Percentiles rank a stretch among this genome's conserved stretches.
Conservation (phyloP, 2,888 invertebrate species). For the Torymus tubicola region DNA sequence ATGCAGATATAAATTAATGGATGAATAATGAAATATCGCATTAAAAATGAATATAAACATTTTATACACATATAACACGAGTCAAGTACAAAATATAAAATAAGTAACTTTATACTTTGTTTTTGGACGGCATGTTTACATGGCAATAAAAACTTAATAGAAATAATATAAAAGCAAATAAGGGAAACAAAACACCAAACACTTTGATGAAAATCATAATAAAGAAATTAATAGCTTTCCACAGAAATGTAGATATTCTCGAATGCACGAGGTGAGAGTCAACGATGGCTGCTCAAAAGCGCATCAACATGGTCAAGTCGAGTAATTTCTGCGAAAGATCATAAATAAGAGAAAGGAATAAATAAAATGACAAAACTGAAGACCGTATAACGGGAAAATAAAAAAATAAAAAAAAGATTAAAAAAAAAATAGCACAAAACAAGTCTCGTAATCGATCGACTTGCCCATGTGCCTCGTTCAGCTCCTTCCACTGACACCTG, state of each 20-base stretch:
- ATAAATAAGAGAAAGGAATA: conserved; percentile 55
- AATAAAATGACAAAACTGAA: conserved; percentile 50
- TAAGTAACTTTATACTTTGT: too few species aligned
- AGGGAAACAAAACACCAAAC: conserved; percentile 74
- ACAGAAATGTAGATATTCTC: conserved; percentile 26
- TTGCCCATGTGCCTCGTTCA: conserved; percentile 58
- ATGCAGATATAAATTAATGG: conserved; percentile 4
- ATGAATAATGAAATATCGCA: conserved; percentile 9
- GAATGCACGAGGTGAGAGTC: conserved; percentile 8
- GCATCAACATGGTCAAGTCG: conserved; percentile 59
- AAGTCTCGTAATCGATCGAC: conserved; percentile 49
- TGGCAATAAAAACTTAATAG: conserved; percentile 39
- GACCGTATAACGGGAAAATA: conserved; percentile 41
- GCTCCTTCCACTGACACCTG: conserved; percentile 73
- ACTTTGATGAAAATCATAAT: conserved; percentile 57
- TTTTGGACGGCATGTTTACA: too few species aligned
- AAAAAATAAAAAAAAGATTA: conserved; percentile 53
- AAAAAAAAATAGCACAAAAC: conserved; percentile 52
- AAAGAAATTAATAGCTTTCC: conserved; percentile 58
- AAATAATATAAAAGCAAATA: conserved; percentile 71
- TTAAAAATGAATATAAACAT: conserved; percentile 8
- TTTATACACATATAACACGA: background rate
- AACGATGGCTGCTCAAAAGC: conserved; percentile 15
- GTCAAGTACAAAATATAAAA: too few species aligned
- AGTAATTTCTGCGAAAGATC: conserved; percentile 46